These are phyloP conservation scores for Ophiodon elongatus DNA, from an alignment of 2,113 vertebrate species.

Conservation along the genomic window DNA sequence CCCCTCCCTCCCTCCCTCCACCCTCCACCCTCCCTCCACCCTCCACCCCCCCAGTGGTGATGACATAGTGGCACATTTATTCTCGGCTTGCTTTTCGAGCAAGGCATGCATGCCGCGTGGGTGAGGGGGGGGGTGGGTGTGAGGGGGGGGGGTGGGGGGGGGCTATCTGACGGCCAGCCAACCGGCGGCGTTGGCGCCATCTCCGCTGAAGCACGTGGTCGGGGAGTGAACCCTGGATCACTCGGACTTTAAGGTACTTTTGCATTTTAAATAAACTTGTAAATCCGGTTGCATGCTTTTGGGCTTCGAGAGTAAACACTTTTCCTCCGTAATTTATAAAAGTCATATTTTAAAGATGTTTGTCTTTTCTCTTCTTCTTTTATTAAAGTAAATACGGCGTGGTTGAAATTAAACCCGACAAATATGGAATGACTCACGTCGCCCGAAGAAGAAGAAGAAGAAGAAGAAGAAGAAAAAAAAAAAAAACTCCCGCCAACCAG, in stretches of 20 bases:
- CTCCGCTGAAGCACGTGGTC: conserved; percentile 1
- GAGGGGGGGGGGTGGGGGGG: not conserved
- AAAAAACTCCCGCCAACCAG: conserved; percentile 35
- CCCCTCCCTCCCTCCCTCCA: no score
- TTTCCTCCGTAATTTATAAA: not conserved
- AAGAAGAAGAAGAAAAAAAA: not conserved
- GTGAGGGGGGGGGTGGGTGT: not conserved
- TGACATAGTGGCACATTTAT: conserved; percentile 65
- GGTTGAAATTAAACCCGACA: not conserved
- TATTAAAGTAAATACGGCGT: not conserved
- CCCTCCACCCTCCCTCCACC: no score
- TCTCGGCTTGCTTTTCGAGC: not conserved
- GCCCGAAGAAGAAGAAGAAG: not conserved
- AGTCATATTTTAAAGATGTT: not conserved
- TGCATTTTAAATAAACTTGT: not conserved
- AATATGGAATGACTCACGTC: conserved; percentile 13
- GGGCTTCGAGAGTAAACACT: not conserved
- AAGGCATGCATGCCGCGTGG: not conserved
- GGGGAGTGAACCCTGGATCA: not conserved
- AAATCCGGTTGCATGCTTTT: not conserved
- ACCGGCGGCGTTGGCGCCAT: conserved; percentile 3
- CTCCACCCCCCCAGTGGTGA: not conserved
- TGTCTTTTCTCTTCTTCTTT: not conserved
- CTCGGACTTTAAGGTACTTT: not conserved
- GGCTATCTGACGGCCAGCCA: conserved; percentile 25